Conservation (phyloP, 2,888 invertebrate species). For the Phengaris arion region DNA sequence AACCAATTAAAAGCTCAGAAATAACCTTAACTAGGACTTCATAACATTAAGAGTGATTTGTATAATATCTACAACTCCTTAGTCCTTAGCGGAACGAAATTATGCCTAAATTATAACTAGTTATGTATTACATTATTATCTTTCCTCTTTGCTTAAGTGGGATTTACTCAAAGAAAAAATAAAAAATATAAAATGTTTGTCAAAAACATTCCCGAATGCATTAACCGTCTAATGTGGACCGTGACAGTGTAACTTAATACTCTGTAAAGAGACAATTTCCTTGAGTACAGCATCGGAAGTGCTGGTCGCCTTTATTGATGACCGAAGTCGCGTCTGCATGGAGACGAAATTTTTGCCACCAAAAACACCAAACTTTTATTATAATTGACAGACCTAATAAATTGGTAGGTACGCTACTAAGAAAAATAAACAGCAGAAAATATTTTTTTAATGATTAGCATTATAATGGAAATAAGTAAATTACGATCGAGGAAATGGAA, state of each 20-base stretch:
- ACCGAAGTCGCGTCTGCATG: constrained; percentile 36
- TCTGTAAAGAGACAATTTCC: constrained; percentile 36
- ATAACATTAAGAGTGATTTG: too few species aligned
- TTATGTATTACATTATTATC: not conserved
- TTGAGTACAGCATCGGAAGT: constrained; percentile 35
- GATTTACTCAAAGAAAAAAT: not conserved
- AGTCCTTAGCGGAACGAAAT: not conserved
- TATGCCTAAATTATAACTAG: not conserved
- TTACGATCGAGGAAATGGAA: constrained; percentile 13
- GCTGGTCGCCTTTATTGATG: constrained; percentile 40
- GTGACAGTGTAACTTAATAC: constrained; percentile 27
- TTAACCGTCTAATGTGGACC: constrained; percentile 25
- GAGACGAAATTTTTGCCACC: constrained; percentile 35
- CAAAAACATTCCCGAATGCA: constrained; percentile 19
- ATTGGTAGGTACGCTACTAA: not conserved
- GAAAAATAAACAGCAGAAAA: not conserved
- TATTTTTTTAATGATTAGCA: constrained; percentile 4
- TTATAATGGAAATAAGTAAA: constrained; percentile 26
- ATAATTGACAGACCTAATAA: not conserved
- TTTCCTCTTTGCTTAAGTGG: not conserved
- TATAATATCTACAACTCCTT: too few species aligned
- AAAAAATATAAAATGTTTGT: not conserved
- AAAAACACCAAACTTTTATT: not conserved
- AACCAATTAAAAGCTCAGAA: too few species aligned
- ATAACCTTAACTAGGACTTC: too few species aligned